Conservation (phyloP, 2,113 vertebrate genomes). For the Varanus salvator region DNA sequence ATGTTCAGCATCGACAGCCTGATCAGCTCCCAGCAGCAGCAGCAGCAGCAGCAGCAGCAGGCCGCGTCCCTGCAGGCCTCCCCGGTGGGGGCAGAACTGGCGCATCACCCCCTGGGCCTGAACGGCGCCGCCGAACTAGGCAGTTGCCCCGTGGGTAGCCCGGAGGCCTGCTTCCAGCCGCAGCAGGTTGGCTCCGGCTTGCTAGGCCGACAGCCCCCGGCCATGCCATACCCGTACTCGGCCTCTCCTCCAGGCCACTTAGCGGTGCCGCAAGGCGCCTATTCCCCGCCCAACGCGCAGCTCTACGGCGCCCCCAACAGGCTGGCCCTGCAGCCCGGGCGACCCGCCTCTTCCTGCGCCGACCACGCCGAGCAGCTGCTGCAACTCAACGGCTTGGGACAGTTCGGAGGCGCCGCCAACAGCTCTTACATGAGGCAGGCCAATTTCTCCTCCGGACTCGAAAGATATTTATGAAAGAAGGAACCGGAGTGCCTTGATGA, state of each 20-base stretch:
- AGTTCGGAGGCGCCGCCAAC: constrained; percentile 67
- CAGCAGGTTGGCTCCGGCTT: constrained; percentile 77
- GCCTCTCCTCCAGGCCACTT: constrained; percentile 82
- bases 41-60: constrained; percentile 2
- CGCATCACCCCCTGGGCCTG: constrained; percentile 76
- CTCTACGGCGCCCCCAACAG: constrained; percentile 85
- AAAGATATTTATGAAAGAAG: constrained; percentile 89
- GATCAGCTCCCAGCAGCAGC: constrained; percentile 85
- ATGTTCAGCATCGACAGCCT: constrained; percentile 97
- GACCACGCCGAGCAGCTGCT: constrained; percentile 89
- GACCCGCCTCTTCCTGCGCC: constrained; percentile 73
- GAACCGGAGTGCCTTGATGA: no score
- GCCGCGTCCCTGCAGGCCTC: constrained; percentile 75
- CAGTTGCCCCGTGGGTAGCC: constrained; percentile 75
- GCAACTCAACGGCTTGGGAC: constrained; percentile 78
- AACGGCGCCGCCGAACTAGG: constrained; percentile 77
- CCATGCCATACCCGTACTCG: constrained; percentile 79
- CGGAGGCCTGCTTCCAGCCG: constrained; percentile 82
- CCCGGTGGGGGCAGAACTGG: constrained; percentile 72
- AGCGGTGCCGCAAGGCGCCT: constrained; percentile 79
- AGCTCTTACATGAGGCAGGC: constrained; percentile 88
- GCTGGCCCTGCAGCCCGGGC: constrained; percentile 74
- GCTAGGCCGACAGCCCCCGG: constrained; percentile 28
- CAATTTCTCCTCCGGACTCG: constrained; percentile 86
- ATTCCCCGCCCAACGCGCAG: constrained; percentile 82